Evolutionary conservation across 2,113 vertebrate genomes (phyloP).

Genomic region (Haliaeetus leucogaster): DNA sequence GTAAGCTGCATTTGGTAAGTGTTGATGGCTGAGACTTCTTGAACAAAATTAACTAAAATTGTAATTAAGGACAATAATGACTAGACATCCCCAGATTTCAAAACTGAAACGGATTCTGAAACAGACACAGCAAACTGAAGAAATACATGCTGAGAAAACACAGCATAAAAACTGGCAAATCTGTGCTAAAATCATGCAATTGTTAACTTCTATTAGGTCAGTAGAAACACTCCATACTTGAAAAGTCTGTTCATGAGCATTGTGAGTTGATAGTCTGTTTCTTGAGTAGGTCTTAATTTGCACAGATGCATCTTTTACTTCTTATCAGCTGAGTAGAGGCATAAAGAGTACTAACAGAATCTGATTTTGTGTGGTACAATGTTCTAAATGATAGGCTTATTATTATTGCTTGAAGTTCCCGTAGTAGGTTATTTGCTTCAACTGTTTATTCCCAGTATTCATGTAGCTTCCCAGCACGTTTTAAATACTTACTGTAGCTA

Average conservation of each 20-base stretch:
- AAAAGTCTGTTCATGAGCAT: background rate
- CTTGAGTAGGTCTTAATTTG: background rate
- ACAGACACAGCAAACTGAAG: background rate
- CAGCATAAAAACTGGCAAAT: background rate
- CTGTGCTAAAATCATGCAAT: background rate
- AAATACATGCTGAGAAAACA: background rate
- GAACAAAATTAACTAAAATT: background rate
- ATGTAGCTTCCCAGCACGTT: background rate
- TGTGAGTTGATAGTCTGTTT: background rate
- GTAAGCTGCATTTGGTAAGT: background rate
- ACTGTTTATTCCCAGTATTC: background rate
- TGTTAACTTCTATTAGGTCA: background rate
- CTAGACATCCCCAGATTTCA: background rate
- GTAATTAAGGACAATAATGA: background rate
- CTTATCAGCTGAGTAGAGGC: background rate
- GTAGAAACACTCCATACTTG: background rate
- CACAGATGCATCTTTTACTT: background rate
- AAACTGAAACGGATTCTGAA: background rate
- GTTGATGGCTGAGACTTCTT: background rate
- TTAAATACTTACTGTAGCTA: background rate
- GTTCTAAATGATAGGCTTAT: background rate
- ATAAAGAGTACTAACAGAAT: background rate
- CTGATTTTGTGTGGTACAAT: background rate
- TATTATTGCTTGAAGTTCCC: background rate
- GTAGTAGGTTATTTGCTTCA: background rate